These are phyloP conservation scores for Drosophila neocordata DNA, from an alignment of 1,140 invertebrate species.

Conservation along the genomic window DNA sequence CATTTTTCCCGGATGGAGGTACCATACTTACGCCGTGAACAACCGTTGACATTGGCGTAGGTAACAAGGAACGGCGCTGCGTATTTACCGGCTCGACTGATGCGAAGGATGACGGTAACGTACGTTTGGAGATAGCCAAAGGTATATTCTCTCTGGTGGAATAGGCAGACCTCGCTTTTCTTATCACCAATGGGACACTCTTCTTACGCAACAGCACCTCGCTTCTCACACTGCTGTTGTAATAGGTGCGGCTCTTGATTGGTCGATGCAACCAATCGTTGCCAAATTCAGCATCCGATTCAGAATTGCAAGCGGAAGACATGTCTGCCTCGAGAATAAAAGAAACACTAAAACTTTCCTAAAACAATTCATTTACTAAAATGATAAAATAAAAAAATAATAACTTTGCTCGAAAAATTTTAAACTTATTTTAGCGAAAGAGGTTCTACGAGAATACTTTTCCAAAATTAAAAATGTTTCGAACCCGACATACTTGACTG, in stretches of 20 bases:
- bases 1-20: neutral
- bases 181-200: neutral
- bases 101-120: no score
- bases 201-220: neutral
- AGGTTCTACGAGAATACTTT: no score
- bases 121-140: no score
- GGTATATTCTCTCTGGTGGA: neutral
- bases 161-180: neutral
- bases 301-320: neutral
- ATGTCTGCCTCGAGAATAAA: neutral
- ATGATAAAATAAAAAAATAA: neutral
- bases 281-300: neutral
- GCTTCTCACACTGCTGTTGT: neutral
- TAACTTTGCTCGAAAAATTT: no score
- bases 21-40: neutral
- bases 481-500: no score
- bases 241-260: conserved; percentile 1
- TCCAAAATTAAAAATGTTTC: no score
- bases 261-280: neutral
- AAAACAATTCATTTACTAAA: neutral
- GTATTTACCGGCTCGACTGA: neutral
- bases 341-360: neutral
- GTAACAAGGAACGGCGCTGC: neutral
- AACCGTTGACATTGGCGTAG: neutral
- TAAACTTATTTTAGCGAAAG: no score